Conservation (phyloP, 2,888 invertebrate genomes). For the Diloba caeruleocephala region DNA sequence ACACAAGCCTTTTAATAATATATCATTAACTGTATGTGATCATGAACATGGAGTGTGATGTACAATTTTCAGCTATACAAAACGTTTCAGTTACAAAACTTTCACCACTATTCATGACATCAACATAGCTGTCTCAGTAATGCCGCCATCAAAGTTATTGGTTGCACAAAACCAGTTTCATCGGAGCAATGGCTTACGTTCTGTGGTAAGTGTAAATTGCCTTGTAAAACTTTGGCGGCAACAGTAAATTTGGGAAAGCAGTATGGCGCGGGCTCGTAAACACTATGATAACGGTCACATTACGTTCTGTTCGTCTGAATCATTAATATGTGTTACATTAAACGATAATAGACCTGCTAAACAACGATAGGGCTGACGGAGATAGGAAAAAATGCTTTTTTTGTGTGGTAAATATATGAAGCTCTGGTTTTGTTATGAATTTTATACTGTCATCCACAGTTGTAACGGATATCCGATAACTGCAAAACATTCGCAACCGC, state of each 20-base stretch:
- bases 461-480: too few species aligned
- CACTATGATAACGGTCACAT: constrained; percentile 46
- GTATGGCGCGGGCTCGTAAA: constrained; percentile 44
- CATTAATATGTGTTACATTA: constrained; percentile 42
- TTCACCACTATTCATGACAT: not conserved
- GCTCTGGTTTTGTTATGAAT: too few species aligned
- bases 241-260: constrained; percentile 46
- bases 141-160: constrained; percentile 10
- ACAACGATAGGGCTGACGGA: constrained; percentile 1
- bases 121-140: not conserved
- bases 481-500: too few species aligned
- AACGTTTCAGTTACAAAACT: not conserved
- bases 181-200: constrained; percentile 19
- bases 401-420: not conserved
- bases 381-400: not conserved
- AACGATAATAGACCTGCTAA: constrained; percentile 22
- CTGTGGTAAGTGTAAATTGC: constrained; percentile 29
- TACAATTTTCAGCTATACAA: not conserved
- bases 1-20: too few species aligned
- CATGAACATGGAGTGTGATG: too few species aligned
- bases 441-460: too few species aligned
- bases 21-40: too few species aligned
- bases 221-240: constrained; percentile 41
- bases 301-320: constrained; percentile 30
- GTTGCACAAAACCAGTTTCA: constrained; percentile 18